phyloP scores from a whole-genome alignment of 1,140 invertebrate species.

The Leptestheria dahalacensis region DNA sequence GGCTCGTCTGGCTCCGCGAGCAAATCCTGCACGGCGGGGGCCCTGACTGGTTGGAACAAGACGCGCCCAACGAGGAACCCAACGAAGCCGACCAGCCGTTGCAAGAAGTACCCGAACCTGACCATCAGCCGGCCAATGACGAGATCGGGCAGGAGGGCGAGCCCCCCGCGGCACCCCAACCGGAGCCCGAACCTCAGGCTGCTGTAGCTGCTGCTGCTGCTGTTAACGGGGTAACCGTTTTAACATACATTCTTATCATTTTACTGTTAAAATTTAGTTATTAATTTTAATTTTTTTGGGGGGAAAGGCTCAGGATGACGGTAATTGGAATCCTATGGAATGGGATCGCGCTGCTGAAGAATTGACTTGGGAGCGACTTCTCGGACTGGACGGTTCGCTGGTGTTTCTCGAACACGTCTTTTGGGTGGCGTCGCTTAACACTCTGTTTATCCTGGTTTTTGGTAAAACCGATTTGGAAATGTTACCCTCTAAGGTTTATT shows the following conservation, averaged over 20 bases:
- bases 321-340: constrained; percentile 94
- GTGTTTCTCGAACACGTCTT: constrained; percentile 97
- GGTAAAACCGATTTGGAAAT: constrained; percentile 23
- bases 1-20: constrained; percentile 90
- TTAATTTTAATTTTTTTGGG: background rate
- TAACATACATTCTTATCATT: too few species aligned
- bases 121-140: background rate
- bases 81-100: constrained; percentile 8
- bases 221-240: constrained; percentile 18
- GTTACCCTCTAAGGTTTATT: constrained; percentile 4
- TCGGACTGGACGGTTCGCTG: constrained; percentile 91
- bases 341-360: constrained; percentile 96
- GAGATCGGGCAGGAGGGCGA: background rate
- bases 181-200: background rate
- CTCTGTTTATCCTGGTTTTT: constrained; percentile 77
- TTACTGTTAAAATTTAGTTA: too few species aligned
- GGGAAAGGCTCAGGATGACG: constrained; percentile 52
- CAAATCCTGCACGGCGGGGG: constrained; percentile 95
- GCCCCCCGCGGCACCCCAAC: background rate
- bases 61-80: constrained; percentile 32
- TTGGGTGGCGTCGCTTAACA: constrained; percentile 95
- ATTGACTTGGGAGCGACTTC: constrained; percentile 88
- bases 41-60: constrained; percentile 73
- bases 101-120: background rate
- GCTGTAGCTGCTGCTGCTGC: constrained; percentile 13